Evolutionary conservation across 2,888 invertebrate species (phyloP), one percentile per base, ranked within the genome.

Genomic region (Chalcis sispes): DNA sequence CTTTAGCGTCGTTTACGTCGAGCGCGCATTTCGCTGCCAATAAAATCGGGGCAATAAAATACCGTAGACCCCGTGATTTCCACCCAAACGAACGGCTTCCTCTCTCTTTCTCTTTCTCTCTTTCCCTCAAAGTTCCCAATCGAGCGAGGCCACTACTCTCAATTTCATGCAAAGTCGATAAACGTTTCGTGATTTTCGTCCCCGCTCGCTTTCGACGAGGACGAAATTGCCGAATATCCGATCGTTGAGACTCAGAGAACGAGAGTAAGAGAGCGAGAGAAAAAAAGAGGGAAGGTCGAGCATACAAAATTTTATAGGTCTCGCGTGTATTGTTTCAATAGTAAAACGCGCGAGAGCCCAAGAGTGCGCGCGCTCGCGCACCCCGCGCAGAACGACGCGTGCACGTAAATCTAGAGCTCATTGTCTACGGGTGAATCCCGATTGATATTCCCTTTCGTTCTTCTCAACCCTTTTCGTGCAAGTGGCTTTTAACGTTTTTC

Each of bases 131-230:
- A 7, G 36, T 10, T 36, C 48, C 20, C 23, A 20, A 29, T 56
- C 56, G 13, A 32, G 54, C 27, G 54, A 20, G n/a, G 15, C 70
- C 50, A 50, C n/a, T n/a, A n/a, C 69, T 71, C 59, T 70, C 71
- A 66, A 76, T 76, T 72, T 76, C 75, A 67, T 66, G 76, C 67
- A 72, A 69, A 64, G 67, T 72, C 69, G 65, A 72, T 77, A 73
- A 77, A 73, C 66, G 73, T 73, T 73, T 73, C 73, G 77, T 73
- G 77, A 77, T 70, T 72, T 73, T 76, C 75, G 65, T 48, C 64
- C 42, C 29, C 58, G 25, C 18, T 52, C 54, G 40, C 46, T 23
- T 13, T n/a, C 42, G 13, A 27, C 32, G 29, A 32, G 40, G 50
- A 27, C 46, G 58, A 73, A 70, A 70, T 70, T 75, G 59, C 75